These are phyloP conservation scores for Anhinga rufa DNA, from an alignment of 2,113 vertebrate species.

Conservation along the genomic window DNA sequence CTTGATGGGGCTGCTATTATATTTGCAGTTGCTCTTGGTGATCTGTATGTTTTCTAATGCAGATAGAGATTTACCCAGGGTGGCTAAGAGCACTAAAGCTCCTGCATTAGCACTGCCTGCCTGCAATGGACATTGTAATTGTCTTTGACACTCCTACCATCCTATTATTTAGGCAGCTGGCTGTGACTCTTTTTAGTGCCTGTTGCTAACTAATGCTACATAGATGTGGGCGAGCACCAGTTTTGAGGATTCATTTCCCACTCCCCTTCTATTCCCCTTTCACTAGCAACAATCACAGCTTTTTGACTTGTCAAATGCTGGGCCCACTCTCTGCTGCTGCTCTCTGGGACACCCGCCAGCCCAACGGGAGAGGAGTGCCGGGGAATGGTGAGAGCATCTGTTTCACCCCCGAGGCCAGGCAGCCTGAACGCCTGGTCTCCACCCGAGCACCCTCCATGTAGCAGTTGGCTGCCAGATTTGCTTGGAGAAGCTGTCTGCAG, in stretches of 20 bases:
- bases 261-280: not conserved
- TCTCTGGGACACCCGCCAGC: not conserved
- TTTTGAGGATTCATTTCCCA: not conserved
- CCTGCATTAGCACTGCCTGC: not conserved
- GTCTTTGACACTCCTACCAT: not conserved
- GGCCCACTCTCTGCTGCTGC: not conserved
- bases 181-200: not conserved
- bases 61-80: not conserved
- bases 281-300: not conserved
- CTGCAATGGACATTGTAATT: not conserved
- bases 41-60: not conserved
- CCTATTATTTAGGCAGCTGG: not conserved
- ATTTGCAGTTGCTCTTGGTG: not conserved
- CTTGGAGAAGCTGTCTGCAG: not conserved
- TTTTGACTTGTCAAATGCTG: not conserved
- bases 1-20: not conserved
- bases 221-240: rapidly evolving
- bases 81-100: not conserved
- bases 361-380: not conserved
- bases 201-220: not conserved
- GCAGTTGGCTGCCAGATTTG: not conserved
- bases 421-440: not conserved
- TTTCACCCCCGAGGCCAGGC: not conserved
- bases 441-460: rapidly evolving
- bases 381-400: not conserved